Evolutionary conservation across 2,113 vertebrate species (phyloP).

Genomic region (Tragelaphus imberbis): DNA sequence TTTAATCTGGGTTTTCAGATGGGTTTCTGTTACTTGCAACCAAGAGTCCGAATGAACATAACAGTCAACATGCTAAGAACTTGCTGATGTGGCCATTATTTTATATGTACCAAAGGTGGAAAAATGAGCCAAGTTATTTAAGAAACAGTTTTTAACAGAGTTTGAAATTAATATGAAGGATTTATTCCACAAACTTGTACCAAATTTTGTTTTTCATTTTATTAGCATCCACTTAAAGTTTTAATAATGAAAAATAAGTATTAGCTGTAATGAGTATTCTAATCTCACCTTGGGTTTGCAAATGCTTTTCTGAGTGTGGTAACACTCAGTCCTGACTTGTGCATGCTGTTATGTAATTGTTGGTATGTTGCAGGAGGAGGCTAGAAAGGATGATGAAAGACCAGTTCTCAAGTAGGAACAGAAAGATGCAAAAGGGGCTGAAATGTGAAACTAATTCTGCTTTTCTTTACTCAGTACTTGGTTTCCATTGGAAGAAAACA

Average conservation of each 20-base stretch:
- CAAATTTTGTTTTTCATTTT: constrained; percentile 6
- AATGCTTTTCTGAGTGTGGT: neutral
- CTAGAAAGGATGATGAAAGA: constrained; percentile 8
- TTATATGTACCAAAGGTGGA: neutral
- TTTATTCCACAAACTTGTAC: neutral
- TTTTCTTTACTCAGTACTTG: neutral
- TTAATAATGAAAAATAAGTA: neutral
- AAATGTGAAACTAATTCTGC: neutral
- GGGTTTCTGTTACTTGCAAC: neutral
- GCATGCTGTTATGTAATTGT: neutral
- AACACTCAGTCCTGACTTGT: neutral
- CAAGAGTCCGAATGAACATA: neutral
- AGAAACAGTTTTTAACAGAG: neutral
- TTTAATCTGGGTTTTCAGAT: neutral
- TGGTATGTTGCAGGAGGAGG: neutral
- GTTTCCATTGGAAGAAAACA: neutral
- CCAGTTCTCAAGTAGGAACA: neutral
- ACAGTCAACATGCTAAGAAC: neutral
- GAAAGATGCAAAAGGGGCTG: neutral
- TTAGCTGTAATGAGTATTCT: neutral
- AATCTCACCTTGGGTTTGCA: neutral
- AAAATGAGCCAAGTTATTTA: constrained; percentile 1
- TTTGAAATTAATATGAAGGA: neutral
- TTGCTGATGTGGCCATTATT: neutral
- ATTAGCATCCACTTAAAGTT: neutral